A percentile compares a stretch with the other conserved stretches of the same genome.
Evolutionary conservation across 2,888 invertebrate genomes (phyloP).

Genomic region (Venusia cambrica): DNA sequence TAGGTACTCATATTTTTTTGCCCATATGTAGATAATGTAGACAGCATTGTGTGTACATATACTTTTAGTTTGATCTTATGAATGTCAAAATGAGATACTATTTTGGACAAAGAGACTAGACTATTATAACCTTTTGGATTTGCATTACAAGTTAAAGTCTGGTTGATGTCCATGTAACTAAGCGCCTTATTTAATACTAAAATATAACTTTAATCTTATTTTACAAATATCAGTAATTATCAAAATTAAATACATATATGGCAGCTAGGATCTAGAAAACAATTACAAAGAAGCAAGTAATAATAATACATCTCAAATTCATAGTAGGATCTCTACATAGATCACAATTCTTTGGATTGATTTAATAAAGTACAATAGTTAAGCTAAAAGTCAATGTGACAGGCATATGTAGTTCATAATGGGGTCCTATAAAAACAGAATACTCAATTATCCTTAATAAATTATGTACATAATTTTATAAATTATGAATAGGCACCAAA

Average conservation of each 20-base stretch:
- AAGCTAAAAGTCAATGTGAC: conserved; percentile 29
- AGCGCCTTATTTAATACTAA: conserved; percentile 8
- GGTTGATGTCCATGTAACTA: conserved; percentile 10
- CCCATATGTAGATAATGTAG: too few species aligned
- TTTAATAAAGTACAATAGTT: too few species aligned
- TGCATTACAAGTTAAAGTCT: conserved; percentile 13
- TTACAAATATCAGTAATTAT: conserved; percentile 20
- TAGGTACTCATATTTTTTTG: too few species aligned
- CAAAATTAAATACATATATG: conserved; percentile 54
- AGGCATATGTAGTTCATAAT: conserved; percentile 11
- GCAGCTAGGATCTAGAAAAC: conserved; percentile 55
- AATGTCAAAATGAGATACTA: too few species aligned
- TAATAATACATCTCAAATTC: conserved; percentile 28
- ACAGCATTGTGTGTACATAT: too few species aligned
- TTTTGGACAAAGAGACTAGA: conserved; percentile 23
- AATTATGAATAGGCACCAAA: conserved; percentile 39
- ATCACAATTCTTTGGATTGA: conserved; percentile 33
- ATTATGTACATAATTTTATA: conserved; percentile 22
- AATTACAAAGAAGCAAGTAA: conserved; percentile 37
- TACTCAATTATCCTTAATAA: conserved; percentile 21
- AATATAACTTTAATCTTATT: conserved; percentile 17
- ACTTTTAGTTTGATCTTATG: too few species aligned
- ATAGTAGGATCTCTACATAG: conserved; percentile 22
- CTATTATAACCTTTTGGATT: conserved; percentile 20
- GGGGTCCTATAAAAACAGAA: conserved; percentile 9